A percentile compares a stretch with the other conserved stretches of the same genome.
These are phyloP conservation scores for Fundulus diaphanus DNA, from an alignment of 2,797 vertebrate species.

Conservation along the genomic window DNA sequence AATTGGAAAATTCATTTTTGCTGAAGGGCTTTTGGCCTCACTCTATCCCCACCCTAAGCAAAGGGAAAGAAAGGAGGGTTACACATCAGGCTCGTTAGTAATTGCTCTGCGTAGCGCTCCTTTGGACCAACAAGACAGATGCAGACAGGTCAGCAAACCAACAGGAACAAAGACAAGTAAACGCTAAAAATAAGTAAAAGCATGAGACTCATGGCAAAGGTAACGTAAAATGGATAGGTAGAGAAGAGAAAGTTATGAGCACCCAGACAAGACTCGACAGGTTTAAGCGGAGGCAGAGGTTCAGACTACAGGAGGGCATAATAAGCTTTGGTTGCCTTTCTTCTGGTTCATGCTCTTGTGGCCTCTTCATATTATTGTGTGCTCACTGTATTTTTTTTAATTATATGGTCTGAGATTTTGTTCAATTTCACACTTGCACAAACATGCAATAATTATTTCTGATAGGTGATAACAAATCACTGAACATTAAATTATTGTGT, in stretches of 20 bases:
- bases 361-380: constrained; percentile 63
- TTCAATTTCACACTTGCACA: constrained; percentile 81
- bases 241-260: constrained; percentile 40
- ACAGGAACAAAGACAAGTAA: constrained; percentile 33
- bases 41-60: constrained; percentile 66
- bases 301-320: constrained; percentile 49
- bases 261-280: constrained; percentile 37
- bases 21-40: constrained; percentile 83
- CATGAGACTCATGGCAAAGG: constrained; percentile 37
- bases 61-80: constrained; percentile 44
- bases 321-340: constrained; percentile 48
- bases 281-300: constrained; percentile 43
- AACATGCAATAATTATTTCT: constrained; percentile 77
- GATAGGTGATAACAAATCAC: constrained; percentile 76
- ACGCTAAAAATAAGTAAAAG: constrained; percentile 38
- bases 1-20: constrained; percentile 89
- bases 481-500: constrained; percentile 66
- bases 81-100: constrained; percentile 79
- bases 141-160: constrained; percentile 64
- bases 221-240: constrained; percentile 24
- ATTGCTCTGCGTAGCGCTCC: constrained; percentile 81
- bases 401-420: constrained; percentile 76
- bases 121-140: constrained; percentile 68
- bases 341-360: constrained; percentile 59
- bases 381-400: constrained; percentile 72